Conservation (phyloP, 2,888 invertebrate genomes). For the Drosophila emarginata region DNA sequence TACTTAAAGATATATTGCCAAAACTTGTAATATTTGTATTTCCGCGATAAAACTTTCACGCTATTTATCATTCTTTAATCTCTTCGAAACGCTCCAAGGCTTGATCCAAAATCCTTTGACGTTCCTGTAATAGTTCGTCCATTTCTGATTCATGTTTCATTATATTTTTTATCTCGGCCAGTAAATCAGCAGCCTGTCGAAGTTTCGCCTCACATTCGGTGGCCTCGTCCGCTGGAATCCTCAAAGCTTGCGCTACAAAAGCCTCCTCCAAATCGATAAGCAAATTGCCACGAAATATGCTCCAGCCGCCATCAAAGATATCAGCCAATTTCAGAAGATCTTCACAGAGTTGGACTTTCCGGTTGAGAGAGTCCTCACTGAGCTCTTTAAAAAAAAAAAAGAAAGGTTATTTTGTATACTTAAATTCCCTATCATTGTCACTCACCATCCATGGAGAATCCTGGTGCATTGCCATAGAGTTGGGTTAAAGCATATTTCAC, state of each 20-base stretch:
- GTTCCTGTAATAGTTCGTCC: conserved; percentile 83
- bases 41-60: not conserved
- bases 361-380: conserved; percentile 83
- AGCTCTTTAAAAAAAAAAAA: conserved; percentile 83
- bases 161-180: conserved; percentile 86
- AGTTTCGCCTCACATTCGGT: conserved; percentile 83
- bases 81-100: conserved; percentile 70
- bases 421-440: no score
- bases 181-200: conserved; percentile 84
- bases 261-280: conserved; percentile 87
- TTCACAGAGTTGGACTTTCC: conserved; percentile 87
- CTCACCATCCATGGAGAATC: conserved; percentile 84
- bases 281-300: conserved; percentile 86
- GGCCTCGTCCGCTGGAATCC: conserved; percentile 82
- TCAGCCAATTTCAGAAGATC: conserved; percentile 87
- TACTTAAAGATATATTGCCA: not conserved
- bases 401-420: not conserved
- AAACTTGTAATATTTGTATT: not conserved
- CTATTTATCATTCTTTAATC: conserved; percentile 9
- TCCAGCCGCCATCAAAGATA: conserved; percentile 86
- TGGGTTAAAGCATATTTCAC: conserved; percentile 88
- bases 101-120: conserved; percentile 82
- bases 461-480: conserved; percentile 86
- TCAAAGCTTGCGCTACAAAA: conserved; percentile 85
- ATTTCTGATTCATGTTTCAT: conserved; percentile 85